Conservation (phyloP, 2,797 vertebrate species). For the Moxostoma hubbsi region DNA sequence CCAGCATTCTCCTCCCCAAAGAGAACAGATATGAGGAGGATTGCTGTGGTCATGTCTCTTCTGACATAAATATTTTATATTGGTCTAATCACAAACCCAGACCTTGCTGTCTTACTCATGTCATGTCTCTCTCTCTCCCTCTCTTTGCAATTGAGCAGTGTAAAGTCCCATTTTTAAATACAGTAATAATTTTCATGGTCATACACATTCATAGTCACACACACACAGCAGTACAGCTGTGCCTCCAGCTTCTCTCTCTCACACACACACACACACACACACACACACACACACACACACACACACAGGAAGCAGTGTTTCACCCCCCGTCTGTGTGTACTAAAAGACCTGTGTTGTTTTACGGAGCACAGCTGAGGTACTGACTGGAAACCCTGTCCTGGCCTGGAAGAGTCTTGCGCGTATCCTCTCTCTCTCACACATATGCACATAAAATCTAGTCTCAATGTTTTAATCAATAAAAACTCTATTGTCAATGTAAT, state of each 20-base stretch:
- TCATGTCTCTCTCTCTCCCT: no score
- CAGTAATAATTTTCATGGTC: slow-evolving; percentile 21
- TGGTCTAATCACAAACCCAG: slow-evolving; percentile 22
- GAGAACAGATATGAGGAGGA: slow-evolving; percentile 19
- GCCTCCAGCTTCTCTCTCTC: slow-evolving; percentile 75
- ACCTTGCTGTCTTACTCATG: slow-evolving; percentile 10
- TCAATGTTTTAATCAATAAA: no score
- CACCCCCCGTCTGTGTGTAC: slow-evolving; percentile 65
- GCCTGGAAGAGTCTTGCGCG: slow-evolving; percentile 10
- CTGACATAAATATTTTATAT: slow-evolving; percentile 29
- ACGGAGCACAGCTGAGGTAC: slow-evolving; percentile 54
- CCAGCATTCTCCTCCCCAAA: slow-evolving; percentile 14
- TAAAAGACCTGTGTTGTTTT: slow-evolving; percentile 57
- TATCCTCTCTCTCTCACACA: background rate
- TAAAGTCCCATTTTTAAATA: no score
- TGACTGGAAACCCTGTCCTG: slow-evolving; percentile 46
- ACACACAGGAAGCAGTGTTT: slow-evolving; percentile 66
- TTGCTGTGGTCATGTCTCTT: slow-evolving; percentile 30
- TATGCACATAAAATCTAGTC: no score
- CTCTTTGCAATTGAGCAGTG: no score
- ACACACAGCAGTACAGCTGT: slow-evolving; percentile 71
- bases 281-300: slow-evolving; percentile 6
- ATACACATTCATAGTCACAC: slow-evolving; percentile 28
- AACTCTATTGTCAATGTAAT: no score
- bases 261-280: no score